A percentile compares a stretch with the other conserved stretches of the same genome.
Conservation (phyloP, 1,140 invertebrate genomes). For the Drosophila grimshawi region DNA sequence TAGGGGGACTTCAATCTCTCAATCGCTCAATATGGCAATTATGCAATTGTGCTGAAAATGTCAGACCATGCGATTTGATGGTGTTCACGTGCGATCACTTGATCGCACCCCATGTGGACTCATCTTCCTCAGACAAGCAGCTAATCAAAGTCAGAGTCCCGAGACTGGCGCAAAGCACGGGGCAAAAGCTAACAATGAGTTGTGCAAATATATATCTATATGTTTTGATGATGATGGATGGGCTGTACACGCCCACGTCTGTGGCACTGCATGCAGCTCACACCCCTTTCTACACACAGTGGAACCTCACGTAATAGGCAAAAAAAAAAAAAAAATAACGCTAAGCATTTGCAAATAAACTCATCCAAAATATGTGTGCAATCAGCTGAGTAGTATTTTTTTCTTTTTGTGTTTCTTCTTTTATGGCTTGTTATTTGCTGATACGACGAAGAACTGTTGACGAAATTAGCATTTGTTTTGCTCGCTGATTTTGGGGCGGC, state of each 20-base stretch:
- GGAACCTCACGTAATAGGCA: slow-evolving; percentile 28
- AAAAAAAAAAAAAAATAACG: too few species aligned
- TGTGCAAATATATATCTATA: slow-evolving; percentile 55
- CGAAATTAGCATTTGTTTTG: slow-evolving; percentile 21
- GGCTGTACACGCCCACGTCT: slow-evolving; percentile 22
- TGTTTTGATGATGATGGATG: slow-evolving; percentile 42
- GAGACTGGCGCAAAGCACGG: slow-evolving; percentile 10
- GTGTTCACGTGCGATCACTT: slow-evolving; percentile 76
- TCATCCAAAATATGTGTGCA: slow-evolving; percentile 8
- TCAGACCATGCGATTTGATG: slow-evolving; percentile 29
- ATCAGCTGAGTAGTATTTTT: not conserved
- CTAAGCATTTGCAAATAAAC: slow-evolving; percentile 16
- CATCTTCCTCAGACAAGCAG: not conserved
- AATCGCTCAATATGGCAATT: slow-evolving; percentile 40
- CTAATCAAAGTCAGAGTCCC: slow-evolving; percentile 12
- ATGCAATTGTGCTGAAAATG: slow-evolving; percentile 50
- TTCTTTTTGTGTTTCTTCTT: too few species aligned
- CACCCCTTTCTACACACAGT: not conserved
- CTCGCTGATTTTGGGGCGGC: not conserved
- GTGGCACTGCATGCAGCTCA: not conserved
- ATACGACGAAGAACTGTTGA: slow-evolving; percentile 1
- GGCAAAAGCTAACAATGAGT: slow-evolving; percentile 54
- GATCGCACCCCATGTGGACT: slow-evolving; percentile 63
- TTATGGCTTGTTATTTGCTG: not conserved
- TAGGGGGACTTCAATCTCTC: slow-evolving; percentile 10